A percentile compares a stretch with the other conserved stretches of the same genome.
phyloP scores from a whole-genome alignment of 2,797 vertebrate species.

The Pseudomugil gertrudae region DNA sequence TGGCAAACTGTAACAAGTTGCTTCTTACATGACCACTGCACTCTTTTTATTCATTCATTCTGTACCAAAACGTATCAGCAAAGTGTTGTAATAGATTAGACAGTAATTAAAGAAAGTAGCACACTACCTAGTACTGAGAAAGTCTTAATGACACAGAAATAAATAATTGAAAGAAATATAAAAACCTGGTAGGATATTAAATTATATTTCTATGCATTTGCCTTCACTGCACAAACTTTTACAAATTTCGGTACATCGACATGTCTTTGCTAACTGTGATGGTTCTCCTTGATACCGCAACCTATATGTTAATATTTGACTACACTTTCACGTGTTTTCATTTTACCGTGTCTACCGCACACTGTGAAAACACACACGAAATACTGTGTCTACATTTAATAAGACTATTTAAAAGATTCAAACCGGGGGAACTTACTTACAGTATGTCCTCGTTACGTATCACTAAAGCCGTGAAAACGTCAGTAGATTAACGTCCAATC shows the following conservation, averaged over 20 bases:
- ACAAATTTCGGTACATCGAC: background rate
- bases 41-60: background rate
- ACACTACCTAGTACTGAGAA: background rate
- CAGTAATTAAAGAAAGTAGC: background rate
- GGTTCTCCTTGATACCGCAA: constrained; percentile 1
- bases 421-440: constrained; percentile 47
- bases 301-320: background rate
- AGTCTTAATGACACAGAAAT: background rate
- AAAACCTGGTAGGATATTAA: background rate
- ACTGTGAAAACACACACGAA: background rate
- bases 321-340: rapidly evolving
- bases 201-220: background rate
- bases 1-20: background rate
- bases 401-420: background rate
- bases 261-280: background rate
- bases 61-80: background rate
- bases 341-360: background rate
- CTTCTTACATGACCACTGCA: background rate
- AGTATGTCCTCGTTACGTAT: constrained; percentile 43
- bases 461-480: background rate
- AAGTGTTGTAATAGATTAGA: background rate
- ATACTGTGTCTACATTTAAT: background rate
- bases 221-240: background rate
- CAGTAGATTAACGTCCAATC: constrained; percentile 44
- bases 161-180: background rate